Base-by-base conservation (phyloP, 2,113 vertebrate species). In the Nannospalax galili region DNA sequence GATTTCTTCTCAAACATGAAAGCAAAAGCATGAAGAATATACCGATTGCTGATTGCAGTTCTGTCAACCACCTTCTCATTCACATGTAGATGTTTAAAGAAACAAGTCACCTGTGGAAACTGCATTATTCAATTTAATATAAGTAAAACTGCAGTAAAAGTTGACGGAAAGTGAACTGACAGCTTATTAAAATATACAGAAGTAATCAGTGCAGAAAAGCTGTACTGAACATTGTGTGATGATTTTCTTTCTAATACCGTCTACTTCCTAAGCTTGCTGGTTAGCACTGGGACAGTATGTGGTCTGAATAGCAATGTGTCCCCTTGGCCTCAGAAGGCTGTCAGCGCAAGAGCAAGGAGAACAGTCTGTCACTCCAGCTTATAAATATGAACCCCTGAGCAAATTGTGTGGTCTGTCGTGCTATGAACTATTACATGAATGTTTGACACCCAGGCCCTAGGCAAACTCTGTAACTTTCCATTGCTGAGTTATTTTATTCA, bases 1-100 rank as follows among this genome's bases (percentile, higher is more conserved):
- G 58, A 72, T 77, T 88, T 89, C 17, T 93, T 93, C n/a, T 70
- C 35, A 95, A 30, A 45, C 12, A 37, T 92, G 42, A 96, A 86
- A 92, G 7, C 32, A 78, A 52, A 48, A 88, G 22, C 28, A n/a
- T 32, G 10, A 73, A 91, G 40, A 90, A 91, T 70, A 79, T 30
- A n/a, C 1, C 69, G 26, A 52, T 88, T 90, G 64, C 24, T 92
- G 48, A 74, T 16, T 19, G 1, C 40, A 37, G 75, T 91, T 45
- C 56, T 82, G 89, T 64, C 64, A 84, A 58, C 17, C 80, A 35
- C 24, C 42, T 70, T 24, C 48, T 91, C 1, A 0, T 88, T 88
- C 88, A 64, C 52, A 60, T 22, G 15, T 75, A 65, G 89, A 84
- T 89, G 45, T 7, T 22, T 62, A 60, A 70, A 5, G 10, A 92